Conservation (phyloP, 2,888 invertebrate genomes). For the Hypomecis atomaria region DNA sequence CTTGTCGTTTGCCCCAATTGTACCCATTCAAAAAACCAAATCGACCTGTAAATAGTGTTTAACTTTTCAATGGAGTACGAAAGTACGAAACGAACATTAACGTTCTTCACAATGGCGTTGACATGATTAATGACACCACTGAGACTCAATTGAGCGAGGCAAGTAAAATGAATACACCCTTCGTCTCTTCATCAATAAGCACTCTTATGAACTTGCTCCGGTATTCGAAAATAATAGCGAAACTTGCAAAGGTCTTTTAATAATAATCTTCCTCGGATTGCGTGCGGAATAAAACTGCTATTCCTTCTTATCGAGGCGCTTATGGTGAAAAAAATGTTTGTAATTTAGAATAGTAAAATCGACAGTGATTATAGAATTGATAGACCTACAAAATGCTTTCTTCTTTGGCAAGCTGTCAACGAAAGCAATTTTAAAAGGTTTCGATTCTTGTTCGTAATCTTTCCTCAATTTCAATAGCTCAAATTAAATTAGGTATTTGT, state of each 20-base stretch:
- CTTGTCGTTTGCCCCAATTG: constrained; percentile 29
- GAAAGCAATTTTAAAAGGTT: constrained; percentile 27
- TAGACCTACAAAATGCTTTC: constrained; percentile 21
- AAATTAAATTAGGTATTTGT: constrained; percentile 21
- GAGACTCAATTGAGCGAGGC: constrained; percentile 58
- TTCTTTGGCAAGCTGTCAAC: constrained; percentile 17
- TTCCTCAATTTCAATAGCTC: constrained; percentile 20
- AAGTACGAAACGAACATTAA: constrained; percentile 49
- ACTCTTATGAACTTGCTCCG: constrained; percentile 57
- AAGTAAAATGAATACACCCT: constrained; percentile 53
- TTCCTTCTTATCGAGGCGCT: constrained; percentile 34
- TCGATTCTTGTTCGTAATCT: constrained; percentile 13
- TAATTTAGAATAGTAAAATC: constrained; percentile 33
- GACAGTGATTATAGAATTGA: constrained; percentile 27
- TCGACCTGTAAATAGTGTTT: constrained; percentile 37
- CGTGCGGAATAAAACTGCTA: constrained; percentile 48
- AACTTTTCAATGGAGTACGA: constrained; percentile 51
- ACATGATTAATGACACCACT: constrained; percentile 63
- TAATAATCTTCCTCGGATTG: constrained; percentile 63
- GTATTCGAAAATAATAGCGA: constrained; percentile 63
- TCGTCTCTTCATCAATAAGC: constrained; percentile 47
- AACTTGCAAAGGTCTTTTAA: constrained; percentile 63
- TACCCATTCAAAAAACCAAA: constrained; percentile 23
- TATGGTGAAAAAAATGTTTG: constrained; percentile 28
- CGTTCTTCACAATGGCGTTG: constrained; percentile 54